Evolutionary conservation across 2,797 vertebrate genomes (phyloP).

Genomic region (Eurystomus glaucurus): DNA sequence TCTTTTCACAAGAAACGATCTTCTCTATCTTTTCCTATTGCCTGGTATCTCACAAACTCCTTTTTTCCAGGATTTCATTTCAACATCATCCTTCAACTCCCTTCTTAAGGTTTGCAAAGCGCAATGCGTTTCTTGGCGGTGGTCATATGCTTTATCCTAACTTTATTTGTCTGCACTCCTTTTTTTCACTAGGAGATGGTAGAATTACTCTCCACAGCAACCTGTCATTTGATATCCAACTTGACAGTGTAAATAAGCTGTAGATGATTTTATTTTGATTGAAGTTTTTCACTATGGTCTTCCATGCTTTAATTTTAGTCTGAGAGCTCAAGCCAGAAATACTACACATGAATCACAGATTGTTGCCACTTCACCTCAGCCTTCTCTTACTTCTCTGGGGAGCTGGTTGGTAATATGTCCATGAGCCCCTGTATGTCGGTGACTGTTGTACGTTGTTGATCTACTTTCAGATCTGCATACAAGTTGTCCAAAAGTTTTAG

Average conservation of each 20-base stretch:
- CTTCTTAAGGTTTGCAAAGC: neutral
- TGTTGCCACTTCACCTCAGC: neutral
- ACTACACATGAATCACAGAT: neutral
- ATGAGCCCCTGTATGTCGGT: neutral
- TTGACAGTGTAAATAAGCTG: neutral
- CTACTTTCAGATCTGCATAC: neutral
- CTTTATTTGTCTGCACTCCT: neutral
- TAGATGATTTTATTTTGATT: conserved; percentile 4
- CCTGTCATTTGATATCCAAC: neutral
- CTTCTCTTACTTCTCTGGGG: neutral
- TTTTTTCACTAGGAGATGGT: neutral
- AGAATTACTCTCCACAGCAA: conserved; percentile 32
- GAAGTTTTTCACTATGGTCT: neutral
- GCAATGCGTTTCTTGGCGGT: neutral
- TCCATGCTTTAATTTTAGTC: neutral
- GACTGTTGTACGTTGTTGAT: neutral
- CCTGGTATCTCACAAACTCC: neutral
- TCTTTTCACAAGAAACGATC: neutral
- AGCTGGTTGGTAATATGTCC: neutral
- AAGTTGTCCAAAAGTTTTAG: neutral
- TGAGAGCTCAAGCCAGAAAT: neutral
- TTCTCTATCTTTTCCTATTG: neutral
- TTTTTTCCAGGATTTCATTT: neutral
- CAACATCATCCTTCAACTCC: neutral
- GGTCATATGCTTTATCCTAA: neutral